Evolutionary conservation across 2,888 invertebrate genomes (phyloP).

Genomic region (Caenorhabditis panamensis): DNA sequence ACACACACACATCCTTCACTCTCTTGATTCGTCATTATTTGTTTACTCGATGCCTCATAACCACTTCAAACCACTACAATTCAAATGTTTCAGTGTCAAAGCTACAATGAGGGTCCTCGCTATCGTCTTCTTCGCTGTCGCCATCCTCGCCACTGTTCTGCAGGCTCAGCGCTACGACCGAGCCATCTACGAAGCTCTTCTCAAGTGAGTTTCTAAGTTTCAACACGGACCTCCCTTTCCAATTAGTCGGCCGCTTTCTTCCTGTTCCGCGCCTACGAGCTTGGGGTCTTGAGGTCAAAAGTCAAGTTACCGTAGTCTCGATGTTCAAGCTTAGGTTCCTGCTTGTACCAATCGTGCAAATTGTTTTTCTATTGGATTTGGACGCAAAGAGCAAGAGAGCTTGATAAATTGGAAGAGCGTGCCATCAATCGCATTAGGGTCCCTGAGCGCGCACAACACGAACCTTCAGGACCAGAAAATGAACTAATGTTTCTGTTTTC

Average conservation of each 20-base stretch:
- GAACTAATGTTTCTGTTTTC: conserved; percentile 53
- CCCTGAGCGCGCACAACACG: background rate
- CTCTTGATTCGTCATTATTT: conserved; percentile 47
- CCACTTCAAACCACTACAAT: conserved; percentile 1
- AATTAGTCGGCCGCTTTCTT: conserved; percentile 1
- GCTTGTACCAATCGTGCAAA: conserved; percentile 19
- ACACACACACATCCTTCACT: conserved; percentile 14
- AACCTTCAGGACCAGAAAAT: no score
- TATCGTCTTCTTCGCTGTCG: conserved; percentile 60
- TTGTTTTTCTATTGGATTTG: conserved; percentile 30
- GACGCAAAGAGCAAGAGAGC: conserved; percentile 4
- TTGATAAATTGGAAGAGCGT: conserved; percentile 5
- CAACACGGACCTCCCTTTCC: background rate
- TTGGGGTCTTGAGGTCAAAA: conserved; percentile 24
- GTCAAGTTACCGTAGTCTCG: background rate
- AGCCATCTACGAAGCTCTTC: conserved; percentile 67
- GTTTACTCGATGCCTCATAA: conserved; percentile 32
- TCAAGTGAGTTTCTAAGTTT: conserved; percentile 61
- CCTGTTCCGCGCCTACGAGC: conserved; percentile 3
- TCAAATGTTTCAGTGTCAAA: conserved; percentile 56
- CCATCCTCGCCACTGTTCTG: conserved; percentile 62
- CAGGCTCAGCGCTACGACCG: conserved; percentile 65
- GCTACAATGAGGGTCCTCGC: conserved; percentile 70
- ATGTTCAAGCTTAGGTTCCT: background rate
- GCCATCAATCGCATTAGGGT: conserved; percentile 21